phyloP scores from a whole-genome alignment of 2,797 vertebrate species.

The Xerus rutilus region DNA sequence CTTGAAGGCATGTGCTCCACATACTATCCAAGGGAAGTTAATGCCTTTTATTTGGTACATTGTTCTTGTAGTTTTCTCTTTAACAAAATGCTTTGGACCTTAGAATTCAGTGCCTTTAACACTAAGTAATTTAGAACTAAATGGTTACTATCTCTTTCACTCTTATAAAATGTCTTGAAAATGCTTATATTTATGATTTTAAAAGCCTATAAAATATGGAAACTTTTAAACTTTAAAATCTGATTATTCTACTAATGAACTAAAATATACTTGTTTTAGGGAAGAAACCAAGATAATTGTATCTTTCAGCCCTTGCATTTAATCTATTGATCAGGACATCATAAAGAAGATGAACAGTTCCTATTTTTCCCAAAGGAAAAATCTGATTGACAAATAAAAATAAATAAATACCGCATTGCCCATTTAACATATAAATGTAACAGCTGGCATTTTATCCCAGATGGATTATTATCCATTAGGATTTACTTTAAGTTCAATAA shows the following conservation, averaged over 20 bases:
- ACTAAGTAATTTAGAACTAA: constrained; percentile 35
- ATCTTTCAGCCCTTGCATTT: constrained; percentile 76
- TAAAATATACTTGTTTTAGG: constrained; percentile 55
- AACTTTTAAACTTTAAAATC: constrained; percentile 75
- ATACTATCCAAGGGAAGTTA: not conserved
- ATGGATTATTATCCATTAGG: constrained; percentile 79
- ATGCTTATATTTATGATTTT: constrained; percentile 49
- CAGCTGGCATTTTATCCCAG: constrained; percentile 70
- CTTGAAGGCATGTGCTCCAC: not conserved
- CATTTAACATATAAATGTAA: constrained; percentile 81
- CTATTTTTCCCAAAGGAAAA: constrained; percentile 76
- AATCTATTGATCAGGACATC: constrained; percentile 78
- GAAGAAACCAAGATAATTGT: constrained; percentile 73
- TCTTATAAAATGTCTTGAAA: constrained; percentile 63
- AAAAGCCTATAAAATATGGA: constrained; percentile 60
- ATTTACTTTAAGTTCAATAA: constrained; percentile 78
- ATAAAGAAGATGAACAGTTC: constrained; percentile 71
- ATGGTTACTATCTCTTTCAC: constrained; percentile 24
- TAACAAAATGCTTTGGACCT: constrained; percentile 55
- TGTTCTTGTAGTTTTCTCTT: constrained; percentile 40
- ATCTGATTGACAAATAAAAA: constrained; percentile 76
- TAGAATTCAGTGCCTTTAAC: constrained; percentile 41
- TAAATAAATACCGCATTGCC: constrained; percentile 57
- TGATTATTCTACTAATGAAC: constrained; percentile 75
- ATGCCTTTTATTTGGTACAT: not conserved